A percentile compares a stretch with the other conserved stretches of the same genome.
phyloP scores from a whole-genome alignment of 2,113 vertebrate genomes.

The Mobula hypostoma region DNA sequence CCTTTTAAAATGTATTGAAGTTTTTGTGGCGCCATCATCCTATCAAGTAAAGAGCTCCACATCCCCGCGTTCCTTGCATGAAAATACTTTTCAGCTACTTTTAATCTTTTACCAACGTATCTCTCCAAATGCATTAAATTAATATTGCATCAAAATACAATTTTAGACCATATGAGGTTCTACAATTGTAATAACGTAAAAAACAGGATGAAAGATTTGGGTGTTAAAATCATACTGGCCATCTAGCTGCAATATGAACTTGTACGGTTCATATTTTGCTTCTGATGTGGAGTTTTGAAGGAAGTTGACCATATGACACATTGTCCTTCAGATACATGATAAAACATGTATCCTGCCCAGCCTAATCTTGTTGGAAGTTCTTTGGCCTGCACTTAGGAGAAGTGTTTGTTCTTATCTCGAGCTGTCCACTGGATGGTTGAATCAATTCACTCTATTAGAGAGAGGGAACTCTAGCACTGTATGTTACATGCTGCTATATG shows the following conservation, averaged over 20 bases:
- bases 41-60: too few species aligned
- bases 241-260: not conserved
- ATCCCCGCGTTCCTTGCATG: too few species aligned
- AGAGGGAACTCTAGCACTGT: too few species aligned
- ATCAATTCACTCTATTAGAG: not conserved
- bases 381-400: not conserved
- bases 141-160: not conserved
- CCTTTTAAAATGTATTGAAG: too few species aligned
- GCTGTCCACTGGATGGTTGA: not conserved
- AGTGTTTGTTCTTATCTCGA: not conserved
- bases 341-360: not conserved
- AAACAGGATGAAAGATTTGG: not conserved
- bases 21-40: too few species aligned
- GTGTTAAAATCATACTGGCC: not conserved
- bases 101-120: too few species aligned
- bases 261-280: not conserved
- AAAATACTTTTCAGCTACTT: too few species aligned
- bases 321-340: not conserved
- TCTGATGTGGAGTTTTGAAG: not conserved
- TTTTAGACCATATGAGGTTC: not conserved
- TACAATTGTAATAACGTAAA: too few species aligned
- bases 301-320: not conserved
- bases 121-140: not conserved
- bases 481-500: not conserved
- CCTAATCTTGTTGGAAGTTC: not conserved